Evolutionary conservation across 2,888 invertebrate genomes (phyloP).

Genomic region (Cataglyphis albicans): DNA sequence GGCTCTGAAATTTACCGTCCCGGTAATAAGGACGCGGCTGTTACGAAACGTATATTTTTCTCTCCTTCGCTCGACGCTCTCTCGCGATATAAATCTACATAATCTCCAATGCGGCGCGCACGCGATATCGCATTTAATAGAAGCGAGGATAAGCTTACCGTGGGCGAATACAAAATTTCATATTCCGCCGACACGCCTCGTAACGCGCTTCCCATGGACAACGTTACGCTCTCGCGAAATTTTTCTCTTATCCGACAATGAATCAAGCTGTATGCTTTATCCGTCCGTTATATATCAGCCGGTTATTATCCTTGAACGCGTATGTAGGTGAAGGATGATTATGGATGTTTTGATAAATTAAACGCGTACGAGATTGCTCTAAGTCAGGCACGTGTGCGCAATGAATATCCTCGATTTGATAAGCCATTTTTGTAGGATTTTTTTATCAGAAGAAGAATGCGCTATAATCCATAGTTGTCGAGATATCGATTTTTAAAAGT

Average conservation of each 20-base stretch:
- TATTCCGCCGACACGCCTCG: constrained; percentile 54
- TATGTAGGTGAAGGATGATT: background rate
- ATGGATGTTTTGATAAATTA: constrained; percentile 23
- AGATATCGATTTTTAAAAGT: too few relatives aligned
- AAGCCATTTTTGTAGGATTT: too few relatives aligned
- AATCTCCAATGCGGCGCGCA: constrained; percentile 48
- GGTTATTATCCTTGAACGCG: constrained; percentile 33
- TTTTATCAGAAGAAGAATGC: too few relatives aligned
- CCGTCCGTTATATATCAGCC: constrained; percentile 27
- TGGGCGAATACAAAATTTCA: constrained; percentile 52
- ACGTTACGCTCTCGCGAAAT: constrained; percentile 52
- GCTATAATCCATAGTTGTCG: too few relatives aligned
- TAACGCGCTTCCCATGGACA: constrained; percentile 50
- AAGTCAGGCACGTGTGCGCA: background rate
- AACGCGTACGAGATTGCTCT: background rate
- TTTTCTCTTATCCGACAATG: constrained; percentile 51
- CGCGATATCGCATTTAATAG: constrained; percentile 55
- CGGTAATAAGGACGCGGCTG: constrained; percentile 48
- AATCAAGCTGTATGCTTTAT: constrained; percentile 35
- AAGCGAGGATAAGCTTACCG: constrained; percentile 51
- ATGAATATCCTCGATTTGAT: too few relatives aligned
- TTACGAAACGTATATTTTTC: constrained; percentile 45
- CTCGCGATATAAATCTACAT: constrained; percentile 53
- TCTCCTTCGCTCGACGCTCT: constrained; percentile 21
- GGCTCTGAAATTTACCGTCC: constrained; percentile 25